Evolutionary conservation across 1,140 invertebrate genomes (phyloP), one percentile per base, ranked within the genome.

Genomic region (Nautilus pompilius): DNA sequence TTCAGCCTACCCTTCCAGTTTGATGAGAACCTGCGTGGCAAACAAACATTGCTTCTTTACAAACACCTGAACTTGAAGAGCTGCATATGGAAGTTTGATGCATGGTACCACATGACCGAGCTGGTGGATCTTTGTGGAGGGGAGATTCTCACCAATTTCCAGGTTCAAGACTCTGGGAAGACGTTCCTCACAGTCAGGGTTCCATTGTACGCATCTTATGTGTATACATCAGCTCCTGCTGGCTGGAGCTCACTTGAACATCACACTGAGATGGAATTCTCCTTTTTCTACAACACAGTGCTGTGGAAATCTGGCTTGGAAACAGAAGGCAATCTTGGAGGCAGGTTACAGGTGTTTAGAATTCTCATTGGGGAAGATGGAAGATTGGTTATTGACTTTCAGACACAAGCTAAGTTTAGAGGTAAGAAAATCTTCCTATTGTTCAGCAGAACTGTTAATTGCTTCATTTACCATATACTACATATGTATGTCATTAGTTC

Each of bases 171-270:
- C 59, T 61, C 67, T n/a, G 78, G 75, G 8, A 68, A 82, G 68
- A 84, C 77, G 0, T 81, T 82, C 63, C 65, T 85, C 22, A 84
- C 83, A 8, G 79, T 85, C 5, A 69, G 75, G 2, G 79, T 85
- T 6, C 85, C 85, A 17, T 64, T 86, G 20, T 81, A 84, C 69
- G 81, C 85, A 20, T 84, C 84, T 2, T 84, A 84, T 61, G 68
- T 85, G 29, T 83, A 80, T 67, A 72, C 77, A 13, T 75, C 80
- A 34, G 75, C 83, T 3, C 80, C 82, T 5, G 71, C 75, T 59
- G 82, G 83, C 3, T 85, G 84, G 84, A 78, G 79, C 2, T 80
- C 82, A 3, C 63, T 85, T 32, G 84, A 85, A 54, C 84, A 85
- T 58, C 74, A 75, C 20, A 83, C 83, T 29, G 82, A 83, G 68